Evolutionary conservation across 2,797 vertebrate genomes (phyloP).

Genomic region (Rhinoraja longicauda): DNA sequence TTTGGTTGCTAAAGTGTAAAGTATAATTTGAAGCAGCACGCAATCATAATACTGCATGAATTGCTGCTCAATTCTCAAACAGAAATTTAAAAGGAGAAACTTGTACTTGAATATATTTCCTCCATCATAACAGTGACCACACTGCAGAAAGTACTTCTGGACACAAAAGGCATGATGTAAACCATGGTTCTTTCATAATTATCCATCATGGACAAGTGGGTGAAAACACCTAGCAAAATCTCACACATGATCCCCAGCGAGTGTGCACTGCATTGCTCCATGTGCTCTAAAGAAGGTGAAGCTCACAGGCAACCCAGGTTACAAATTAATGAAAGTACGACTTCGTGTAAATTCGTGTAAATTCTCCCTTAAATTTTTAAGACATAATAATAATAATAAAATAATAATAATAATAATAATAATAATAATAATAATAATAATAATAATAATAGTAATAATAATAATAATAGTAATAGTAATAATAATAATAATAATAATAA

Average conservation of each 20-base stretch:
- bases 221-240: neutral
- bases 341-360: too few relatives aligned
- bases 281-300: too few relatives aligned
- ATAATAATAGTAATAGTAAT: too few relatives aligned
- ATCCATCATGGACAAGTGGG: neutral
- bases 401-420: too few relatives aligned
- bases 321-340: too few relatives aligned
- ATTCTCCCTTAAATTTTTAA: too few relatives aligned
- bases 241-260: neutral
- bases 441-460: too few relatives aligned
- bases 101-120: neutral
- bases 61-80: neutral
- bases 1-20: neutral
- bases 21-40: neutral
- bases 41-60: neutral
- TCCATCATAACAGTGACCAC: neutral
- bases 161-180: neutral
- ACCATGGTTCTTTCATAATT: neutral
- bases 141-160: neutral
- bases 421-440: too few relatives aligned
- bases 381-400: too few relatives aligned
- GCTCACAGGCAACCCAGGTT: too few relatives aligned
- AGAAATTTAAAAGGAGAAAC: neutral
- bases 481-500: too few relatives aligned
- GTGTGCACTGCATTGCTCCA: neutral